Conservation (phyloP, 2,113 vertebrate species). For the Dryoscopus gambensis region DNA sequence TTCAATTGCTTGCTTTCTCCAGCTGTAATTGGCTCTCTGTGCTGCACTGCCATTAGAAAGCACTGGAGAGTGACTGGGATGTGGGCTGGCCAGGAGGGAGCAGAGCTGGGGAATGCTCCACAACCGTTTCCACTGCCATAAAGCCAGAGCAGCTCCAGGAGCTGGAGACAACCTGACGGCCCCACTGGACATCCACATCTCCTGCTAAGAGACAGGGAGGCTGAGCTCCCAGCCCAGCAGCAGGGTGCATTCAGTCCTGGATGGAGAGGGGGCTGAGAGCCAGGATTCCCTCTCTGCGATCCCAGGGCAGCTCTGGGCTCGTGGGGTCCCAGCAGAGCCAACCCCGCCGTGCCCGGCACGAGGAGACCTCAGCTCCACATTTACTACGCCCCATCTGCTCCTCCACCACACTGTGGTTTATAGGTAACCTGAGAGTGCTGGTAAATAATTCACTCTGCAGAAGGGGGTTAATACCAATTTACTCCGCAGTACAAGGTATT, state of each 20-base stretch:
- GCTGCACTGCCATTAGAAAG: not conserved
- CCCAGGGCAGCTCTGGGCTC: not conserved
- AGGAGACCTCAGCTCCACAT: not conserved
- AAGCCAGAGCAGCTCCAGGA: not conserved
- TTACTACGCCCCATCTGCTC: not conserved
- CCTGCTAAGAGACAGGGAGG: not conserved
- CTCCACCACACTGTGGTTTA: not conserved
- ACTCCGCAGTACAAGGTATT: constrained; percentile 37
- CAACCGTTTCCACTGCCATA: not conserved
- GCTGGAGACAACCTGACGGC: not conserved
- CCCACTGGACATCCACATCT: rapidly evolving
- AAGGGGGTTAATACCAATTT: constrained; percentile 45
- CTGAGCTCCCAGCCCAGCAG: not conserved
- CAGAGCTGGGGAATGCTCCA: not conserved
- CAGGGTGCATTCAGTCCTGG: not conserved
- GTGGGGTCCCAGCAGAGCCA: not conserved
- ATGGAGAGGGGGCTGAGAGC: not conserved
- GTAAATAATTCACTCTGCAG: constrained; percentile 62
- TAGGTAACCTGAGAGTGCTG: not conserved
- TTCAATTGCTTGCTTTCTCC: not conserved
- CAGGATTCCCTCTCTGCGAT: not conserved
- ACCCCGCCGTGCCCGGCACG: rapidly evolving
- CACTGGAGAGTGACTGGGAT: not conserved
- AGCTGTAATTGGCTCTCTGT: not conserved
- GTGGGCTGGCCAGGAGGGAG: not conserved